Conservation (phyloP, 2,888 invertebrate genomes). For the Folsomia candida region DNA sequence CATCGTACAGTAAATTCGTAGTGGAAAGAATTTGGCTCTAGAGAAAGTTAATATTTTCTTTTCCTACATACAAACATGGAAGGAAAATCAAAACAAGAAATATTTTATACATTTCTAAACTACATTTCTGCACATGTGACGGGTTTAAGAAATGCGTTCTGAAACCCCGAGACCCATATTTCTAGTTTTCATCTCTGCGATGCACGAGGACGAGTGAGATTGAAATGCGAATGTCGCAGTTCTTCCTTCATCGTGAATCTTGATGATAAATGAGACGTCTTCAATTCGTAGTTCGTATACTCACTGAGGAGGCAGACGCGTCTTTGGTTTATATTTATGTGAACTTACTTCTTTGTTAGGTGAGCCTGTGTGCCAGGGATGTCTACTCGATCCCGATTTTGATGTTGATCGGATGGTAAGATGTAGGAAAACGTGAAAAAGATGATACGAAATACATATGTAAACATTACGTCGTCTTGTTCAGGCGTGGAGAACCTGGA, state of each 20-base stretch:
- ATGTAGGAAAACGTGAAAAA: conserved; percentile 1
- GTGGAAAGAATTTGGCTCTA: too few relatives aligned
- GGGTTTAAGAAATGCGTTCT: neutral
- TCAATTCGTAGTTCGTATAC: neutral
- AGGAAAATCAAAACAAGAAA: conserved; percentile 9
- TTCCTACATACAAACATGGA: too few relatives aligned
- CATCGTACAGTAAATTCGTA: too few relatives aligned
- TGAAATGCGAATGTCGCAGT: neutral
- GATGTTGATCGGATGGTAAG: conserved; percentile 55
- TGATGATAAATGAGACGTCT: neutral
- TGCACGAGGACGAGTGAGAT: neutral
- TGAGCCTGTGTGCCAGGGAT: conserved; percentile 55
- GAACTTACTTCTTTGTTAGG: too few relatives aligned
- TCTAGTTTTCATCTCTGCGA: neutral
- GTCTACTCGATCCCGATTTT: conserved; percentile 57
- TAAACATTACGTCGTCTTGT: neutral
- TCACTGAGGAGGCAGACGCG: too few relatives aligned
- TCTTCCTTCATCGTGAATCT: neutral
- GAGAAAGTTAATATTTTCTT: too few relatives aligned
- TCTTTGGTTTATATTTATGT: too few relatives aligned
- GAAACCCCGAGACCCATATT: neutral
- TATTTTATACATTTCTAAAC: neutral
- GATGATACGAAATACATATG: neutral
- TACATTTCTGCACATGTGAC: neutral
- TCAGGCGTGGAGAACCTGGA: conserved; percentile 57